These are phyloP conservation scores for Prionace glauca DNA, from an alignment of 2,797 vertebrate species.

Conservation along the genomic window DNA sequence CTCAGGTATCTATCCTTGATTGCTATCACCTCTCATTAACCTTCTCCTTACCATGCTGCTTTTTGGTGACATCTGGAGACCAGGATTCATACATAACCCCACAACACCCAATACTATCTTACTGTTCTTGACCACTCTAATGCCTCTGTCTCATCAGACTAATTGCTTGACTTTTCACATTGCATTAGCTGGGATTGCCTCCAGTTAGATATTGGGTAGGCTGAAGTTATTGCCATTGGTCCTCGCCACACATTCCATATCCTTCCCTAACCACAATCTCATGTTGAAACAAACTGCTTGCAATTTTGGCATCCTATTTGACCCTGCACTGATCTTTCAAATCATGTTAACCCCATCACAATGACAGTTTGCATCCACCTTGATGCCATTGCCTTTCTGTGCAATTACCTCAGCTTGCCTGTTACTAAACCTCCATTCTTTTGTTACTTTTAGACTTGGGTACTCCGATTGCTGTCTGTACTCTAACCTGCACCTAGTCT, in stretches of 20 bases:
- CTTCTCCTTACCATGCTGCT: background rate
- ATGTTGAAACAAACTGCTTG: background rate
- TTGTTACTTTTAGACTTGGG: background rate
- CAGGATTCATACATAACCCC: background rate
- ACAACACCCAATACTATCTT: background rate
- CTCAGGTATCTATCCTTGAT: background rate
- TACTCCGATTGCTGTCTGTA: background rate
- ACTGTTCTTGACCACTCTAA: background rate
- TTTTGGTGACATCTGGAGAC: background rate
- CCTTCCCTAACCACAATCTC: background rate
- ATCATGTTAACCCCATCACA: background rate
- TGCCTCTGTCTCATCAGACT: background rate
- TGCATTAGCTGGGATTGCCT: background rate
- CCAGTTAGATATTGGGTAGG: background rate
- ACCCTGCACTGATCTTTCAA: background rate
- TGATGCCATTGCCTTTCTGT: too few relatives aligned
- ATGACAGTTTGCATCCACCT: background rate
- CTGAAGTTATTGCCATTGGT: background rate
- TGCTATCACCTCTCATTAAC: background rate
- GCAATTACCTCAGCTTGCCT: background rate
- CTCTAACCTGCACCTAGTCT: background rate
- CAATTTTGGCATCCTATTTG: background rate
- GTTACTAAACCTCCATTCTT: background rate
- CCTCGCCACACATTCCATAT: background rate
- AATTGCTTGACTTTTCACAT: background rate